These are phyloP conservation scores for Metallyticus violacea DNA, from an alignment of 2,888 invertebrate species.

Conservation along the genomic window DNA sequence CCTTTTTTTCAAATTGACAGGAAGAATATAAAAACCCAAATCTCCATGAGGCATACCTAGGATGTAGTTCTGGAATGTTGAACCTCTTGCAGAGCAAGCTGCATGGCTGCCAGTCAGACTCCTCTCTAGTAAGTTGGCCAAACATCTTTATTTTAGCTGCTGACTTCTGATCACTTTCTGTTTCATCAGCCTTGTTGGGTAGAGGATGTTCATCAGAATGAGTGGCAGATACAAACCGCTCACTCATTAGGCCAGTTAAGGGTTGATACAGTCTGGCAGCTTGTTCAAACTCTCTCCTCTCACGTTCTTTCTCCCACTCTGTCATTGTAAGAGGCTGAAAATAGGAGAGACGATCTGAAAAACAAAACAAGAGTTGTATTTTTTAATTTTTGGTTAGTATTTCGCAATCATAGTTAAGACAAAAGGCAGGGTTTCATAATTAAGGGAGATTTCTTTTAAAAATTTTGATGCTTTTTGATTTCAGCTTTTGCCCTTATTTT, in stretches of 20 bases:
- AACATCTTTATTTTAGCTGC: slow-evolving; percentile 76
- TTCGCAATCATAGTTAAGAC: too few relatives aligned
- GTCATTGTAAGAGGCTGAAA: slow-evolving; percentile 55
- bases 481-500: too few relatives aligned
- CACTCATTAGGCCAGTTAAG: slow-evolving; percentile 51
- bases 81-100: slow-evolving; percentile 84
- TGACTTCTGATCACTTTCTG: slow-evolving; percentile 58
- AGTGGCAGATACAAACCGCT: slow-evolving; percentile 62
- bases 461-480: too few relatives aligned
- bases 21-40: too few relatives aligned
- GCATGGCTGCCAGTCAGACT: slow-evolving; percentile 77
- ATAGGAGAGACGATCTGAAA: slow-evolving; percentile 41
- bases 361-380: neutral
- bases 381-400: too few relatives aligned
- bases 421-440: neutral
- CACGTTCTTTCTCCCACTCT: slow-evolving; percentile 79
- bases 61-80: slow-evolving; percentile 86
- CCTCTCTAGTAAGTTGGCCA: slow-evolving; percentile 69
- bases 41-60: too few relatives aligned
- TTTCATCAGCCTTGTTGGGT: slow-evolving; percentile 34
- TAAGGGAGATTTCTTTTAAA: neutral
- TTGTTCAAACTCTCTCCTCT: slow-evolving; percentile 75
- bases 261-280: slow-evolving; percentile 70
- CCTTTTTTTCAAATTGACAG: too few relatives aligned
- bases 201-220: slow-evolving; percentile 48